Evolutionary conservation across 2,797 vertebrate genomes (phyloP), one percentile per base, ranked within the genome.

Genomic region (Oreortyx pictus): DNA sequence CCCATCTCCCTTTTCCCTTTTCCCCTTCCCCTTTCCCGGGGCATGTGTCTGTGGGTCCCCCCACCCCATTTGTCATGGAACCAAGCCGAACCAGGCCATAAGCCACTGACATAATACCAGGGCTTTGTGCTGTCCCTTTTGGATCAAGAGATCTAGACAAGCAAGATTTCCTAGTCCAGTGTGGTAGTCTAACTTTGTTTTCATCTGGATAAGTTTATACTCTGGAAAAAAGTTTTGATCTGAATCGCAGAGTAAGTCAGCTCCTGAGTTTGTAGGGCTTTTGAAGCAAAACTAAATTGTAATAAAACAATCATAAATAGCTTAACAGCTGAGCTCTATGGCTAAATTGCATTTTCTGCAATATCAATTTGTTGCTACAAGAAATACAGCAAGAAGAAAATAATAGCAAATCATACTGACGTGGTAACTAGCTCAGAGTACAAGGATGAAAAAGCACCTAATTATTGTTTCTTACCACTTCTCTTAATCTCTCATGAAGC

Each of bases 381-480:
- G 88, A 76, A 74, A 88, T 70, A 24, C 82, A 57, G 23, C 49
- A 68, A 47, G 33, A 56, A 54, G 43, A 80, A 90, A 92, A 86
- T 80, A 27, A 18, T 10, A 77, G 20, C 11, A 66, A 57, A 60
- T 64, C 66, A 67, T 72, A 70, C 24, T 29, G 60, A 66, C 0
- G 16, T 4, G 49, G 52, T 91, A 86, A 84, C 35, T 60, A 88
- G 64, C 44, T 56, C 39, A 89, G 89, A 72, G 56, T 39, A 78
- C 84, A 88, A 71, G 84, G 57, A 41, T 73, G 44, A 91, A 97
- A 94, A 97, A 96, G 75, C 64, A 90, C 89, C 96, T 95, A 80
- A 82, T 85, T 90, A 95, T 93, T 68, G 57, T 94, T 94, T 92
- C 92, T 96, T 80, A 67, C 37, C 31, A 62, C 39, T 90, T 86